phyloP scores from a whole-genome alignment of 2,797 vertebrate species.

The Pangasius djambal region DNA sequence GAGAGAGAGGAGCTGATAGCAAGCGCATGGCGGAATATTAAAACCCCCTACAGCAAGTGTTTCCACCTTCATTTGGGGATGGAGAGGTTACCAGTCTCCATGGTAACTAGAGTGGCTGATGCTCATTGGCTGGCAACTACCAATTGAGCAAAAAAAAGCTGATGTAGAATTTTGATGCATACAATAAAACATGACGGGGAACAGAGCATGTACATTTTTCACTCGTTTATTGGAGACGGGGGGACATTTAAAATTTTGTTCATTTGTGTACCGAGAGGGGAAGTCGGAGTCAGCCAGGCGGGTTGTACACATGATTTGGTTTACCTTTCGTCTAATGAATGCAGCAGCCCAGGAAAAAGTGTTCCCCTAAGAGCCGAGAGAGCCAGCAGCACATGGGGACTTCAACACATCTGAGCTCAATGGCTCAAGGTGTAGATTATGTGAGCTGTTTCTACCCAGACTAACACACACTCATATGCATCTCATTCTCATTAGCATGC shows the following conservation, averaged over 20 bases:
- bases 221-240: slow-evolving; percentile 14
- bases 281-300: slow-evolving; percentile 33
- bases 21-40: slow-evolving; percentile 75
- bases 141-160: slow-evolving; percentile 76
- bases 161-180: slow-evolving; percentile 35
- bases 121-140: slow-evolving; percentile 78
- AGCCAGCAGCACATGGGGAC: slow-evolving; percentile 67
- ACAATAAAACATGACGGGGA: slow-evolving; percentile 17
- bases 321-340: slow-evolving; percentile 88
- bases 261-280: not conserved
- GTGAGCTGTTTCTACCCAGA: slow-evolving; percentile 66
- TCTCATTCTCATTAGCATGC: slow-evolving; percentile 39
- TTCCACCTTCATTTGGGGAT: slow-evolving; percentile 81
- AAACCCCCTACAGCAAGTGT: slow-evolving; percentile 76
- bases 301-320: slow-evolving; percentile 77
- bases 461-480: slow-evolving; percentile 31
- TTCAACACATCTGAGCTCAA: slow-evolving; percentile 57
- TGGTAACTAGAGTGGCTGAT: slow-evolving; percentile 83
- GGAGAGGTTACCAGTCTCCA: slow-evolving; percentile 71
- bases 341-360: slow-evolving; percentile 72
- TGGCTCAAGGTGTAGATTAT: slow-evolving; percentile 80
- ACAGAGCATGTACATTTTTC: slow-evolving; percentile 5
- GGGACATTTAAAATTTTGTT: slow-evolving; percentile 23
- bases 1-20: slow-evolving; percentile 59
- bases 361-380: slow-evolving; percentile 60